Evolutionary conservation across 1,140 invertebrate genomes (phyloP).

Genomic region (Muscidifurax raptorellus): DNA sequence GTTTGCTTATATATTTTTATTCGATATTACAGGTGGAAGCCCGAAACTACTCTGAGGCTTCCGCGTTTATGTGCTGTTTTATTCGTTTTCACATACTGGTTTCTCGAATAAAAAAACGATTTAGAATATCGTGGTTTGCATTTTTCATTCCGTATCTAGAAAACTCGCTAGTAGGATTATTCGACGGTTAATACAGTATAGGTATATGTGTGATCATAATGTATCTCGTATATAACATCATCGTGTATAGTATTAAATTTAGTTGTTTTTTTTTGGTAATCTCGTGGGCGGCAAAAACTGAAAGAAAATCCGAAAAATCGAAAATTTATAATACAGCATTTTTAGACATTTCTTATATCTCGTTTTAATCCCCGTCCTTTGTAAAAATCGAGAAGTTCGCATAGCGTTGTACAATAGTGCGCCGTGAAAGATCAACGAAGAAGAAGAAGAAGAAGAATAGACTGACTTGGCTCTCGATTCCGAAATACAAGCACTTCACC

Average conservation of each 20-base stretch:
- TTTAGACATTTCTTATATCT: conserved; percentile 3
- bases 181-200: conserved; percentile 31
- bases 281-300: not conserved
- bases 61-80: not conserved
- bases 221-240: not conserved
- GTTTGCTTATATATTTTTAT: conserved; percentile 17
- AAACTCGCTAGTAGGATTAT: conserved; percentile 34
- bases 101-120: conserved; percentile 11
- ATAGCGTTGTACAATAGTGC: not conserved
- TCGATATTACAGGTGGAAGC: conserved; percentile 24
- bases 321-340: too few species aligned
- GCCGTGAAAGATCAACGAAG: conserved; percentile 16
- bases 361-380: conserved; percentile 48
- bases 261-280: conserved; percentile 1
- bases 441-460: conserved; percentile 35
- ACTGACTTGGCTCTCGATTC: not conserved
- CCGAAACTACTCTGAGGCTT: conserved; percentile 4
- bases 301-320: not conserved
- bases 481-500: conserved; percentile 12
- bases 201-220: conserved; percentile 11
- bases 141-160: not conserved
- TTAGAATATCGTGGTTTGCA: conserved; percentile 31
- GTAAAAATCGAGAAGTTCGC: conserved; percentile 10
- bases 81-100: not conserved
- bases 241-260: not conserved